Evolutionary conservation across 2,113 vertebrate species (phyloP), one percentile per base, ranked within the genome.

Genomic region (Orcinus orca): DNA sequence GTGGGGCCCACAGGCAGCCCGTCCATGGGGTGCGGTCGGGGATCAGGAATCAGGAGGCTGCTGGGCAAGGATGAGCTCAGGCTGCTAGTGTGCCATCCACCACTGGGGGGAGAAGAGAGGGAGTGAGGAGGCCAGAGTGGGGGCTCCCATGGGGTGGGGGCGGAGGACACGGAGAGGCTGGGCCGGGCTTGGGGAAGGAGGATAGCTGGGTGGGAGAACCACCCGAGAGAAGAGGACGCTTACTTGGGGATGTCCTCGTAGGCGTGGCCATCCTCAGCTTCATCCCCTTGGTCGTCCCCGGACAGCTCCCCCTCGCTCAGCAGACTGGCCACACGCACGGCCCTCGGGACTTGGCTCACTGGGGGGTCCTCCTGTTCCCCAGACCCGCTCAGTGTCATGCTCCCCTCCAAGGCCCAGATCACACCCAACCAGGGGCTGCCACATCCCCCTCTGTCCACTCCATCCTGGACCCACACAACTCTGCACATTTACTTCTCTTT

Each of bases 281-380:
- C 97, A 23, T 96, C 95, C 74, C 62, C 93, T 70, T 93, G 96
- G 50, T 96, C 73, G 0, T 98, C 98, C 83, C 94, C 98, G 0
- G 92, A 94, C 47, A 97, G 81, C 5, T 98, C 98, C 23, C 98
- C 98, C 60, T 98, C 98, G 0, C 98, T 98, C 94, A 98, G 96
- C 63, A 98, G 96, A 96, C 98, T 98, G 95, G 85, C 97, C 90
- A 98, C 36, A 0, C 98, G 95, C 58, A 96, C 77, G 0, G 96
- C 94, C 76, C 96, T 87, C 6, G 92, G 96, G 38, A 85, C 88
- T 87, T 1, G 47, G 77, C 71, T 94, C 4, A 1, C 33, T n/a
- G 77, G 77, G 7, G 70, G 88, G 1, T 97, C 95, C 94, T 97
- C 97, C 98, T 98, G 91, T 7, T 21, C 36, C 63, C 74, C 18